These are phyloP conservation scores for Orientallactaga bullata DNA, from an alignment of 2,113 vertebrate species.

Conservation along the genomic window DNA sequence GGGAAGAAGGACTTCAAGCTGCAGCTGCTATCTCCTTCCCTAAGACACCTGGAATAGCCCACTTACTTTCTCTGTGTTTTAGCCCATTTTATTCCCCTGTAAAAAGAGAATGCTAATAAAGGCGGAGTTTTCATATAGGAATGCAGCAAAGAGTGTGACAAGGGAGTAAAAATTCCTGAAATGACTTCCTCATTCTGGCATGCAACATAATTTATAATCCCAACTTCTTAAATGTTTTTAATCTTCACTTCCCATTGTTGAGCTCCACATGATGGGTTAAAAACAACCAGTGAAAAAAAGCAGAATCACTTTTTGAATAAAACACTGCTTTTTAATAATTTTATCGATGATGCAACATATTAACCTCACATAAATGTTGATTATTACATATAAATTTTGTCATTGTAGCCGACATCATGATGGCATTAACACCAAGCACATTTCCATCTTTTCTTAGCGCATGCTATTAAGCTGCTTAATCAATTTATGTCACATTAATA, in stretches of 20 bases:
- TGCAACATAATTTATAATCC: background rate
- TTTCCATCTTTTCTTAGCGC: background rate
- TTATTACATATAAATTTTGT: background rate
- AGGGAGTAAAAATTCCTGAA: background rate
- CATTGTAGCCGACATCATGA: background rate
- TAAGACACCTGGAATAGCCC: background rate
- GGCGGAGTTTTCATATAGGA: background rate
- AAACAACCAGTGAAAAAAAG: background rate
- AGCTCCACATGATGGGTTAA: background rate
- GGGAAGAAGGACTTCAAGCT: background rate
- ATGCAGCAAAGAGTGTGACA: background rate
- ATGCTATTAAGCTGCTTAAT: conserved; percentile 50
- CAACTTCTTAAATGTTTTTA: background rate
- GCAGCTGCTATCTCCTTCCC: background rate
- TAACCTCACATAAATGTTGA: background rate
- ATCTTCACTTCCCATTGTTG: background rate
- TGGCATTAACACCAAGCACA: background rate
- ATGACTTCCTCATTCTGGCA: background rate
- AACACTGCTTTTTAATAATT: background rate
- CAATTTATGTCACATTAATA: conserved; percentile 42
- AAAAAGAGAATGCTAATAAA: background rate
- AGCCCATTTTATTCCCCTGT: background rate
- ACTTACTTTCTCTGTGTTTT: background rate
- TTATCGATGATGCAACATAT: background rate
- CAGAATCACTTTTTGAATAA: background rate